A percentile compares a stretch with the other conserved stretches of the same genome.
These are phyloP conservation scores for Discoglossus pictus DNA, from an alignment of 2,797 vertebrate species.

Conservation along the genomic window DNA sequence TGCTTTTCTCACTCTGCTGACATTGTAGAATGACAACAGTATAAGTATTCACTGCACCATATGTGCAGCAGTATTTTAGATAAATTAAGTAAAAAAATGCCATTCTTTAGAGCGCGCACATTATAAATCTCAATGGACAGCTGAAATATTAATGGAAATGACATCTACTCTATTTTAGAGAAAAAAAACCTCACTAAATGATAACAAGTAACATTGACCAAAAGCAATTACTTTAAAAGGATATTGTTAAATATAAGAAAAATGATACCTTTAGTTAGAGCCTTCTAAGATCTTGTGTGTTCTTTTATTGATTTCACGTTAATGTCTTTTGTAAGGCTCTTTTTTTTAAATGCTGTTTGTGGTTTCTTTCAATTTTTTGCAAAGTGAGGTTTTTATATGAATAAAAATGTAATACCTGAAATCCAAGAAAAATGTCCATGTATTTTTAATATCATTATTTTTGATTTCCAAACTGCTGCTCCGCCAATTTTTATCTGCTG, in stretches of 20 bases:
- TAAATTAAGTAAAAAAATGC: slow-evolving; percentile 52
- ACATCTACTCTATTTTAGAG: slow-evolving; percentile 81
- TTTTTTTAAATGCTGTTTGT: slow-evolving; percentile 64
- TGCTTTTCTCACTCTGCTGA: slow-evolving; percentile 19
- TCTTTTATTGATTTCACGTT: slow-evolving; percentile 88
- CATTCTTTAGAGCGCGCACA: slow-evolving; percentile 50
- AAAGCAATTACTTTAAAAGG: slow-evolving; percentile 97
- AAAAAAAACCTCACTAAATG: slow-evolving; percentile 84
- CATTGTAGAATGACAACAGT: slow-evolving; percentile 44
- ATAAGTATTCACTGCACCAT: not conserved
- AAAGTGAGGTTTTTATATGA: slow-evolving; percentile 78
- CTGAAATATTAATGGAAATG: slow-evolving; percentile 64
- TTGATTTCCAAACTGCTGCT: slow-evolving; percentile 33
- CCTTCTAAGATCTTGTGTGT: slow-evolving; percentile 85
- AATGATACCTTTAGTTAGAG: slow-evolving; percentile 85
- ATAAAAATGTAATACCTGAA: slow-evolving; percentile 67
- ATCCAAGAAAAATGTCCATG: slow-evolving; percentile 61
- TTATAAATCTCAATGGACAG: slow-evolving; percentile 57
- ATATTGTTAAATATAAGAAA: slow-evolving; percentile 89
- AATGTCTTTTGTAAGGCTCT: slow-evolving; percentile 87
- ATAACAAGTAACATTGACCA: slow-evolving; percentile 88
- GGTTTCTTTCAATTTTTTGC: slow-evolving; percentile 76
- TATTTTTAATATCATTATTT: slow-evolving; percentile 66
- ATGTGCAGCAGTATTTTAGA: slow-evolving; percentile 32
- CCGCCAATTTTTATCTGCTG: slow-evolving; percentile 29